Evolutionary conservation across 2,888 invertebrate genomes (phyloP), one percentile per base, ranked within the genome.

Genomic region (Sesia bembeciformis): DNA sequence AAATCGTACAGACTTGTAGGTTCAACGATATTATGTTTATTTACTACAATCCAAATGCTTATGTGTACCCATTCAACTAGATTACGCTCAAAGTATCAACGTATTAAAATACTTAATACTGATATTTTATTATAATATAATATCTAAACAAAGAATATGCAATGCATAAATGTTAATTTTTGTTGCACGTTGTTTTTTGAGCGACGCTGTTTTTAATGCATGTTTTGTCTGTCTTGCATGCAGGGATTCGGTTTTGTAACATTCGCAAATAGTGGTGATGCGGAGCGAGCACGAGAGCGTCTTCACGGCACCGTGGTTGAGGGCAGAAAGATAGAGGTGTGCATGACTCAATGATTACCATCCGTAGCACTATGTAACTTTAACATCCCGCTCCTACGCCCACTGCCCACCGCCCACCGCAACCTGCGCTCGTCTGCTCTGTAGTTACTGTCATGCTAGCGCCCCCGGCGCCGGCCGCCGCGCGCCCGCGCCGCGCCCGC

Each of bases 191-290:
- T 91, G 91, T 91, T 91, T 93, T 93, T 93, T 93, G 92, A 93
- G 92, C 91, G 91, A 92, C 92, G 92, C 93, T 93, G 92, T 93
- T 91, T 94, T 94, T 94, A 95, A 94, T 95, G 95, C 95, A 95
- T 95, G 95, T 95, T 94, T 95, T 95, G 94, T 95, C 94, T 95
- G 95, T 96, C 95, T 93, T 96, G 96, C 96, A 96, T 96, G 95
- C 97, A 99, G 99, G 99, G 99, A 94, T 99, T 99, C 96, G 99
- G 99, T 96, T 99, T 99, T 97, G 99, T 99, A 95, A 99, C 99
- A 95, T 99, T 99, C 97, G 98, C 98, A 95, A 98, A 97, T 96
- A 97, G 97, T 94, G 96, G 96, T 94, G 99, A 99, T 94, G 99
- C 99, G 93, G 99, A 99, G 95, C 96, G 97, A 94, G 99, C 99